phyloP scores from a whole-genome alignment of 2,888 invertebrate genomes.

The Cryptus armator region DNA sequence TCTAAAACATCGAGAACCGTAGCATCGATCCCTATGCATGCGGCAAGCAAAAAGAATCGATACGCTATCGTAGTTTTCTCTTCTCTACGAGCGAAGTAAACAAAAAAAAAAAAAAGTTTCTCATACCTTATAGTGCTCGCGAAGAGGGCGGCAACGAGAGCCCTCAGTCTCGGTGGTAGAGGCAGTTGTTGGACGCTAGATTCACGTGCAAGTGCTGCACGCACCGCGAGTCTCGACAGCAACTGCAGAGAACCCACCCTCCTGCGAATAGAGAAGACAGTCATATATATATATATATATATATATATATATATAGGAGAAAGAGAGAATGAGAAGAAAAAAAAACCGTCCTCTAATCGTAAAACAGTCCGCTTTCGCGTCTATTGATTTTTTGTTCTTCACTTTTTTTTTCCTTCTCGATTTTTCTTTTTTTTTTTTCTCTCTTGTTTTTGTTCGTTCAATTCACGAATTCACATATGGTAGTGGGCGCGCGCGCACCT shows the following conservation, averaged over 20 bases:
- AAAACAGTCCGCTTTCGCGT: slow-evolving; percentile 11
- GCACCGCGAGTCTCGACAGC: slow-evolving; percentile 93
- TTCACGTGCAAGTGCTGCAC: slow-evolving; percentile 91
- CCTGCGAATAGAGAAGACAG: slow-evolving; percentile 82
- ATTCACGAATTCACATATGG: slow-evolving; percentile 41
- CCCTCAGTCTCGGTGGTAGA: slow-evolving; percentile 94
- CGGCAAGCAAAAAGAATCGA: slow-evolving; percentile 24
- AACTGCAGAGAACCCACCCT: slow-evolving; percentile 96
- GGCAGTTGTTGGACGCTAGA: slow-evolving; percentile 92
- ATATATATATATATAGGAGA: slow-evolving; percentile 19
- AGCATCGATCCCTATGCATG: not conserved
- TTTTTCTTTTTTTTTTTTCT: slow-evolving; percentile 15
- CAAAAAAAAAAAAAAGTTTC: slow-evolving; percentile 1
- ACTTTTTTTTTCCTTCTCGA: slow-evolving; percentile 19
- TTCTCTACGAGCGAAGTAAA: not conserved
- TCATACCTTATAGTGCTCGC: slow-evolving; percentile 92
- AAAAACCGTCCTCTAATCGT: not conserved
- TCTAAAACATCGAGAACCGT: not conserved
- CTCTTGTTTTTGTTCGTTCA: not conserved
- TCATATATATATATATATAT: not conserved
- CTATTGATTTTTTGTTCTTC: slow-evolving; percentile 37
- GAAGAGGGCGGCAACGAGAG: slow-evolving; percentile 94
- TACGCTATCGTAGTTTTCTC: slow-evolving; percentile 6
- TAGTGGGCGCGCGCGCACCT: slow-evolving; percentile 4
- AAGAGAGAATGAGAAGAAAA: slow-evolving; percentile 21